phyloP scores from a whole-genome alignment of 2,888 invertebrate species.

The Lasioglossum lativentre region DNA sequence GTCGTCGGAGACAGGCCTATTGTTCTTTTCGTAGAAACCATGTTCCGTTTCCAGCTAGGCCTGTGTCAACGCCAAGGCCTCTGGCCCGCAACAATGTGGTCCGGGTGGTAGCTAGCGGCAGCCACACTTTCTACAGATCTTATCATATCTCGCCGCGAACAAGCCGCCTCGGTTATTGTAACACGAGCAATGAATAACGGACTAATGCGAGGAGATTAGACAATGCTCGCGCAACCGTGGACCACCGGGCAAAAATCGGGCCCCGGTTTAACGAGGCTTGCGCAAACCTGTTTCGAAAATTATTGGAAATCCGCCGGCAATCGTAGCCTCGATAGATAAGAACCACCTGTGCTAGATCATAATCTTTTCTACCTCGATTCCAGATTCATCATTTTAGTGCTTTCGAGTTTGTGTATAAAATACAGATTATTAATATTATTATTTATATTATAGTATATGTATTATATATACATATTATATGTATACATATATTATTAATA shows the following conservation, averaged over 20 bases:
- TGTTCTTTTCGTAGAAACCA: constrained; percentile 39
- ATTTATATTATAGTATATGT: too few relatives aligned
- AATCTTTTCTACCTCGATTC: too few relatives aligned
- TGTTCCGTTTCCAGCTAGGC: constrained; percentile 29
- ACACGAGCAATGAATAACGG: constrained; percentile 59
- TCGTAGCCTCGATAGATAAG: neutral
- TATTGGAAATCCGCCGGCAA: neutral
- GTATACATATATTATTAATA: too few relatives aligned
- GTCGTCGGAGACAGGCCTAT: constrained; percentile 20
- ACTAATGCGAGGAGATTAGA: constrained; percentile 53
- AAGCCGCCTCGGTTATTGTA: constrained; percentile 54
- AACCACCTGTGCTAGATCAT: neutral
- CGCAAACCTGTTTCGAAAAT: constrained; percentile 10
- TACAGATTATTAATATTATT: too few relatives aligned
- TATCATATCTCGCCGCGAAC: constrained; percentile 58
- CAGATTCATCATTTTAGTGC: too few relatives aligned
- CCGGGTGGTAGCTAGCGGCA: constrained; percentile 44
- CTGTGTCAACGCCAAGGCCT: constrained; percentile 60
- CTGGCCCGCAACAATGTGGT: constrained; percentile 48
- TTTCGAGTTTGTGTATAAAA: too few relatives aligned
- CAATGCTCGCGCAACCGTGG: constrained; percentile 41
- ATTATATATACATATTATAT: too few relatives aligned
- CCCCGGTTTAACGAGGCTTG: constrained; percentile 19
- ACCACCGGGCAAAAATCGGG: neutral
- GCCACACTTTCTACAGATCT: constrained; percentile 66